These are phyloP conservation scores for Pocillopora grandis DNA, from an alignment of 92 coral and sea anemone species.

Conservation along the genomic window DNA sequence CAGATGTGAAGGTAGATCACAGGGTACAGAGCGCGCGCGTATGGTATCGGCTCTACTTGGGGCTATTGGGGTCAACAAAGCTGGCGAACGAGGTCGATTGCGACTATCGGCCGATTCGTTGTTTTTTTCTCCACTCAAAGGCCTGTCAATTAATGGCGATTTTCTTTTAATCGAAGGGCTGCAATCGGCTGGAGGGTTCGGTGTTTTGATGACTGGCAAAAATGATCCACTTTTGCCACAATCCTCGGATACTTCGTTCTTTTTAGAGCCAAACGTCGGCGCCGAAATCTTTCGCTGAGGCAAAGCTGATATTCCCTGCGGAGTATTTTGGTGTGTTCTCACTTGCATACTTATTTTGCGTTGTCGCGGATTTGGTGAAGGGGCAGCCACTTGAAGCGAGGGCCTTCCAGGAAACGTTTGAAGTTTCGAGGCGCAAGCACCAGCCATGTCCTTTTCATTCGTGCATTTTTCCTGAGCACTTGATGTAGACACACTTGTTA, in stretches of 20 bases:
- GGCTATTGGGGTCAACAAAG: background rate
- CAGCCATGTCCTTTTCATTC: background rate
- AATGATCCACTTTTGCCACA: constrained; percentile 5
- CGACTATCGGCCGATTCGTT: background rate
- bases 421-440: background rate
- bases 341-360: background rate
- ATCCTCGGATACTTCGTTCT: constrained; percentile 7
- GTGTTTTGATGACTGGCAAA: constrained; percentile 23
- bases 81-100: background rate
- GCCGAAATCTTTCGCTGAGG: constrained; percentile 21
- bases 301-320: background rate
- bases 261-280: background rate
- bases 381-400: background rate
- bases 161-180: constrained; percentile 29
- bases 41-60: background rate
- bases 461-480: background rate
- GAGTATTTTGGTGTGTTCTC: background rate
- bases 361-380: background rate
- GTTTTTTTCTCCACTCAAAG: background rate
- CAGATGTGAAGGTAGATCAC: background rate
- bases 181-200: background rate
- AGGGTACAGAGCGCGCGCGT: constrained; percentile 28
- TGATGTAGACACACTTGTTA: background rate
- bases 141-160: constrained; percentile 22
- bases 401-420: background rate